Conservation (phyloP, 1,140 invertebrate genomes). For the Leptopilina clavipes region DNA sequence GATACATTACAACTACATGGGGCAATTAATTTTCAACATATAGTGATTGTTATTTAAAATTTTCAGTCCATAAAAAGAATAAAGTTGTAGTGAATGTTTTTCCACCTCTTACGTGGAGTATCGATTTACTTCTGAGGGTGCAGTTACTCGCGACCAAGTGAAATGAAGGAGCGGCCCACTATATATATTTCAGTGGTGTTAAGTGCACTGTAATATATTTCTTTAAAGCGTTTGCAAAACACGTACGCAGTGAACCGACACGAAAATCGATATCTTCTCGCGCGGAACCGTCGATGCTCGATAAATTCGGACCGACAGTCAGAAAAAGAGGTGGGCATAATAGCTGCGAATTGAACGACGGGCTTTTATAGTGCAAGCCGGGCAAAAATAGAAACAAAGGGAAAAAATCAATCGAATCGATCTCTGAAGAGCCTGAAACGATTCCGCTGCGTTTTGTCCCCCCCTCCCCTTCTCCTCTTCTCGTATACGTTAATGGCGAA, state of each 20-base stretch:
- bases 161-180: conserved; percentile 12
- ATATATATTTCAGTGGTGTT: conserved; percentile 24
- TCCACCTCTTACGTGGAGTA: background rate
- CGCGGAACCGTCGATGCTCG: conserved; percentile 19
- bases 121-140: background rate
- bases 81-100: background rate
- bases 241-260: conserved; percentile 30
- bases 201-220: conserved; percentile 34
- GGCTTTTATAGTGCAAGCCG: conserved; percentile 17
- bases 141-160: background rate
- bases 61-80: background rate
- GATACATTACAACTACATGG: no score
- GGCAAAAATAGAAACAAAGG: conserved; percentile 22
- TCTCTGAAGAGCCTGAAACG: conserved; percentile 46
- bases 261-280: conserved; percentile 32
- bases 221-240: conserved; percentile 30
- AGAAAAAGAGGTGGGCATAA: conserved; percentile 30
- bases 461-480: no score
- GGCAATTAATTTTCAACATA: conserved; percentile 24
- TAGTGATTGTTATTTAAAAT: background rate
- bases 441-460: conserved; percentile 43
- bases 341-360: conserved; percentile 29
- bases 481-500: conserved; percentile 52
- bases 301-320: conserved; percentile 24
- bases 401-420: conserved; percentile 49